Evolutionary conservation across 2,113 vertebrate genomes (phyloP), one percentile per base, ranked within the genome.

Genomic region (Pomatorhinus ruficollis): DNA sequence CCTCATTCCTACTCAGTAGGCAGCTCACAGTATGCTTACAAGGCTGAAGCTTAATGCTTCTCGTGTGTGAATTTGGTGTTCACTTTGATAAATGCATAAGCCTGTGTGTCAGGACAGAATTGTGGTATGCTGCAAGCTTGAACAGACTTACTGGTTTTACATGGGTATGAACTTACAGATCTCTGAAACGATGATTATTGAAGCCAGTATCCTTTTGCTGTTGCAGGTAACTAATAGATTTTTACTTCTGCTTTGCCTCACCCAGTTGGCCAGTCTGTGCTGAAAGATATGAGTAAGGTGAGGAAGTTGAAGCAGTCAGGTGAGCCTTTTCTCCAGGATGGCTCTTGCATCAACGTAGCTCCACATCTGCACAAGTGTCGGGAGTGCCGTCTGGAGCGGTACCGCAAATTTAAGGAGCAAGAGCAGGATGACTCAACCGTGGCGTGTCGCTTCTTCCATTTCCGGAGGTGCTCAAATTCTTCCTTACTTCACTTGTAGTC

Each of bases 351-450:
- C 97, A 99, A 99, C 6, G 99, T 99, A 66, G 99, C 99, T 13
- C 99, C 99, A 69, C 99, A 99, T 96, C 97, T 99, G 96, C 99
- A 99, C 97, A 99, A 99, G 97, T 99, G 99, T 94, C 98, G 99
- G 1, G 99, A 99, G 95, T 99, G 99, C 95, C 99, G 99, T 39
- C 97, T 99, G 93, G 99, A 99, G 94, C 99, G 99, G 49, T 99
- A 99, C 94, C 98, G 99, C 49, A 99, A 99, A 96, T 99, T 99
- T 95, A 99, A 99, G 64, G 99, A 99, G 17, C 99, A 99, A 49
- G 99, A 99, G 33, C 98, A 98, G 11, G 99, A 99, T 39, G 99
- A 99, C 87, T 99, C 99, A 30, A 99, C 99, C 37, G 99, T 99
- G 91, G 98, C 99, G 42, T 99, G 99, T 89, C 99, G 99, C 59